Percentiles rank a stretch among this genome's conserved stretches.
phyloP scores from a whole-genome alignment of 2,113 vertebrate genomes.

The Oostethus manadensis region DNA sequence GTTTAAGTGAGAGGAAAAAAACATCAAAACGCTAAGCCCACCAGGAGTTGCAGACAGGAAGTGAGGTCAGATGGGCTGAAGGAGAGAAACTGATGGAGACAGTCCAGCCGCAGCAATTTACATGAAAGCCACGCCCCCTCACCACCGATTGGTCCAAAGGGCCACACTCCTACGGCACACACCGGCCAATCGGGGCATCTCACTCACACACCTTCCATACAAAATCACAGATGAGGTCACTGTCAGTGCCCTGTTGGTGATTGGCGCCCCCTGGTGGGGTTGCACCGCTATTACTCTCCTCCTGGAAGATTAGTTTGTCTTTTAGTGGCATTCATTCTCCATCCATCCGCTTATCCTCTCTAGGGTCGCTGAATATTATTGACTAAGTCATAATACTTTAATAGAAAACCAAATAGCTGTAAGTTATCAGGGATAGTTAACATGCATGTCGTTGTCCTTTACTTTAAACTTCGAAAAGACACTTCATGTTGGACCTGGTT shows the following conservation, averaged over 20 bases:
- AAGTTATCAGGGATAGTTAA: too few relatives aligned
- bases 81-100: slow-evolving; percentile 7
- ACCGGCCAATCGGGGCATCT: slow-evolving; percentile 41
- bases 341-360: too few relatives aligned
- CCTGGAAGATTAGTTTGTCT: neutral
- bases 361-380: too few relatives aligned
- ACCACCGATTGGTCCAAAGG: slow-evolving; percentile 49
- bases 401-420: too few relatives aligned
- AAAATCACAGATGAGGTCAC: neutral
- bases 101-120: slow-evolving; percentile 70
- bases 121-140: slow-evolving; percentile 57
- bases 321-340: too few relatives aligned
- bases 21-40: neutral
- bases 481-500: too few relatives aligned
- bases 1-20: too few relatives aligned
- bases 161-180: slow-evolving; percentile 28
- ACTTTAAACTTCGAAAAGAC: too few relatives aligned
- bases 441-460: too few relatives aligned
- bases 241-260: neutral
- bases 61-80: neutral
- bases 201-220: neutral
- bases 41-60: too few relatives aligned
- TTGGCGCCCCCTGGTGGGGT: slow-evolving; percentile 56
- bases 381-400: too few relatives aligned
- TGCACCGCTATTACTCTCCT: neutral